These are phyloP conservation scores for Burhinus oedicnemus DNA, from an alignment of 2,113 vertebrate genomes.

Conservation along the genomic window DNA sequence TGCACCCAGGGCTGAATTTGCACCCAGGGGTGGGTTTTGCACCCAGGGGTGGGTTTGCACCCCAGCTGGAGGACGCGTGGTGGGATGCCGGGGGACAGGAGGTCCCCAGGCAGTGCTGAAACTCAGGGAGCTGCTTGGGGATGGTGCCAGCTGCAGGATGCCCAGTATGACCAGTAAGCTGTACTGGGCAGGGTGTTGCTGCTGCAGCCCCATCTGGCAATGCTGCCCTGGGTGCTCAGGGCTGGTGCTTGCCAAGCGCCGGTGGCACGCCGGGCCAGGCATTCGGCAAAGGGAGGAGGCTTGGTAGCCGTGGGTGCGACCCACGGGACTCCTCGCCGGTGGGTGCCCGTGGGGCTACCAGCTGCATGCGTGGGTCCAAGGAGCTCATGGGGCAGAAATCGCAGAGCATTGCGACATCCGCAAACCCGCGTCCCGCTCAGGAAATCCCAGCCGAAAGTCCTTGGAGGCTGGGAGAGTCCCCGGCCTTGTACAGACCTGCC, in stretches of 20 bases:
- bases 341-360: not conserved
- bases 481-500: not conserved
- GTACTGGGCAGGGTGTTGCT: not conserved
- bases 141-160: not conserved
- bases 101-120: not conserved
- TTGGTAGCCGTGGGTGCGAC: accelerated
- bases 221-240: not conserved
- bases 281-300: not conserved
- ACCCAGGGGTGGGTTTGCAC: not conserved
- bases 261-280: accelerated
- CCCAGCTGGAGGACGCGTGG: not conserved
- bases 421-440: not conserved
- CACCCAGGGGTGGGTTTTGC: not conserved
- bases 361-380: accelerated
- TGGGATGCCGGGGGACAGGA: not conserved
- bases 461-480: constrained; percentile 31
- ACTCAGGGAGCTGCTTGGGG: not conserved
- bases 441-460: not conserved
- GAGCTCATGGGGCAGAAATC: not conserved
- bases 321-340: accelerated
- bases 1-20: not conserved
- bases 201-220: not conserved
- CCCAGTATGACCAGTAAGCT: not conserved
- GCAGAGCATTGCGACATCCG: not conserved
- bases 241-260: not conserved